These are phyloP conservation scores for Alethe diademata DNA, from an alignment of 2,113 vertebrate species.

Conservation along the genomic window DNA sequence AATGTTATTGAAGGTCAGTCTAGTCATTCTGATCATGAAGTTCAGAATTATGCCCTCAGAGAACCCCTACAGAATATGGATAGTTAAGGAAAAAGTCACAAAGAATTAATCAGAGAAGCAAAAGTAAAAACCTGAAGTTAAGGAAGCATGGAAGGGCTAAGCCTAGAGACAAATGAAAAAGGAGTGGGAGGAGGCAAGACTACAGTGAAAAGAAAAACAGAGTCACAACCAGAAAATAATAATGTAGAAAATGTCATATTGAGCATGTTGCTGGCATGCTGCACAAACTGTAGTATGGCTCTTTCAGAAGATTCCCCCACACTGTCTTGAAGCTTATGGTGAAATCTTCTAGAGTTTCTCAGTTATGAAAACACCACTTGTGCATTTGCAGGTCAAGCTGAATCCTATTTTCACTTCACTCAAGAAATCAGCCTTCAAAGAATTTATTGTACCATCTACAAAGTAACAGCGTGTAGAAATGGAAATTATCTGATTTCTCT, in stretches of 20 bases:
- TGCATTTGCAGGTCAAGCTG: neutral
- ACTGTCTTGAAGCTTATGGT: neutral
- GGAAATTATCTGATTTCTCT: neutral
- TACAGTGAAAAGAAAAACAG: neutral
- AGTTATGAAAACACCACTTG: neutral
- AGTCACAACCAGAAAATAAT: neutral
- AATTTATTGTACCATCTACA: neutral
- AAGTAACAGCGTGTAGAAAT: neutral
- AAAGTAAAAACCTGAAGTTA: slow-evolving; percentile 30
- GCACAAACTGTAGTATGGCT: neutral
- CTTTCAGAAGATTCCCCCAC: neutral
- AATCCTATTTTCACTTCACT: neutral
- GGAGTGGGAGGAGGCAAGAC: neutral
- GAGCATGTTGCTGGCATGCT: neutral
- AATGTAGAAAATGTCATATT: neutral
- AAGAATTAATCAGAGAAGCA: slow-evolving; percentile 52
- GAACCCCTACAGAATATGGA: neutral
- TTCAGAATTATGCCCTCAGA: slow-evolving; percentile 32
- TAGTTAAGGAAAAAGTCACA: slow-evolving; percentile 37
- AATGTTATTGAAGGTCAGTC: slow-evolving; percentile 15
- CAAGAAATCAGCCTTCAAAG: neutral
- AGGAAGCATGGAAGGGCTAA: slow-evolving; percentile 4
- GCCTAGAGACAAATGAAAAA: slow-evolving; percentile 39
- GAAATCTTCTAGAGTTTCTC: neutral
- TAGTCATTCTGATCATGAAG: slow-evolving; percentile 37